Base-by-base conservation (phyloP, 2,797 vertebrate genomes). In the Diglossa cyanea region DNA sequence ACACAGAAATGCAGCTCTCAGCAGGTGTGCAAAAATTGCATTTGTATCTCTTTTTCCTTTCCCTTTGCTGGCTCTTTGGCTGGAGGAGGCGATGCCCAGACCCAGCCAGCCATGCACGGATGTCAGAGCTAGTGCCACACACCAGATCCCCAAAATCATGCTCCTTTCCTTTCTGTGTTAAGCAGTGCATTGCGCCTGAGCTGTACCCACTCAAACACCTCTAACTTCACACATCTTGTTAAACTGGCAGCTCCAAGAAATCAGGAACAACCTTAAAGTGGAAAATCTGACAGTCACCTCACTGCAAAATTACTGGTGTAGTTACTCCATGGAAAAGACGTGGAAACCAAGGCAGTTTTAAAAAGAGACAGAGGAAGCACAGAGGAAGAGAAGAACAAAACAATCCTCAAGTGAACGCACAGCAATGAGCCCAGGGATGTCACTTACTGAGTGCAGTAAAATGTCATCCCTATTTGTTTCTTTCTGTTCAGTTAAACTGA, bases 401-500 rank as follows among this genome's bases (percentile, higher is more conserved):
- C 30, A 30, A 66, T 17, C 35, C 24, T 35, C 37, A 24, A 8
- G 14, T 4, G 44, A 57, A 37, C 1, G n/a, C 37, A 14, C 15
- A 1, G 25, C 31, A 9, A 1, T 4, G 72, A 81, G 51, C 33
- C 1, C 2, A 28, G 65, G 48, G 26, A 4, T 9, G 6, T 47
- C 13, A 33, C 39, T 62, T 14, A 28, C 54, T 0, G 0, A 63
- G 35, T 1, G 30, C 37, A 48, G 70, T 0, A 2, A 20, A 48
- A 71, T 58, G 11, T 30, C 53, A 80, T 7, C 37, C 23, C 5
- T 42, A 0, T 9, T 82, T 60, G 57, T 57, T 63, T 2, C 17
- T 50, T 40, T 3, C 58, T 23, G 19, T 30, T 88, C 16, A 21
- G 47, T 58, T 28, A 30, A 80, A 70, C 18, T 18, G 55, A 48